Evolutionary conservation across 2,888 invertebrate species (phyloP).

Genomic region (Polietes domitor): DNA sequence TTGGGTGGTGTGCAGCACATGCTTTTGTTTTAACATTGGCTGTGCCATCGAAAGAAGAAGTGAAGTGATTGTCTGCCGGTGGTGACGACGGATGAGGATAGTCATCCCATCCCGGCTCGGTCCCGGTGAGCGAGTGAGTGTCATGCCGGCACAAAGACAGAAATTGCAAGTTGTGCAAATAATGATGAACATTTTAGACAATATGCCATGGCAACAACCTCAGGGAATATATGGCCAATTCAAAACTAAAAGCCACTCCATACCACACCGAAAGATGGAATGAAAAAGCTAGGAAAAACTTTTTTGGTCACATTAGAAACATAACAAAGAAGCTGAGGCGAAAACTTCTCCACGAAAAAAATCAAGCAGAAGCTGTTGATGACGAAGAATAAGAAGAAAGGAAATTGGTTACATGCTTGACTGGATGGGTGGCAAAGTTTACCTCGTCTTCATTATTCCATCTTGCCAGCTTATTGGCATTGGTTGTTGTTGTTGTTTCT

Average conservation of each 20-base stretch:
- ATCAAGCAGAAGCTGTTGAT: background rate
- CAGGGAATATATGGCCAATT: constrained; percentile 70
- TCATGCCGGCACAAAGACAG: constrained; percentile 39
- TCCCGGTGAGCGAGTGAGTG: background rate
- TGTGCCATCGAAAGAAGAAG: constrained; percentile 24
- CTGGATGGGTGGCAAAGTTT: constrained; percentile 33
- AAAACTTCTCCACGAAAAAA: too few relatives aligned
- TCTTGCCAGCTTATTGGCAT: background rate
- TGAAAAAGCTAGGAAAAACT: constrained; percentile 26
- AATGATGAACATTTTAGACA: constrained; percentile 68
- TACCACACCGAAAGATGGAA: constrained; percentile 3
- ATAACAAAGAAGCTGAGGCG: constrained; percentile 17
- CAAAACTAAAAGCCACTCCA: constrained; percentile 70
- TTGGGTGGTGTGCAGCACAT: constrained; percentile 48
- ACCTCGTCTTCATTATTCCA: background rate
- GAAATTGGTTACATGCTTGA: constrained; percentile 41
- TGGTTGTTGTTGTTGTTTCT: background rate
- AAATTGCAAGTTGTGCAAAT: constrained; percentile 76
- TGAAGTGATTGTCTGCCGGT: constrained; percentile 51
- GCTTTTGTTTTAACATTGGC: constrained; percentile 59
- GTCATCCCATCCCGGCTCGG: too few relatives aligned
- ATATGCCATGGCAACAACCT: constrained; percentile 69
- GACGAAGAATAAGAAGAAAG: background rate
- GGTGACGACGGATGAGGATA: constrained; percentile 22
- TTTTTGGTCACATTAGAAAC: constrained; percentile 40